phyloP scores from a whole-genome alignment of 2,888 invertebrate species.

The Cheilosia impressa region DNA sequence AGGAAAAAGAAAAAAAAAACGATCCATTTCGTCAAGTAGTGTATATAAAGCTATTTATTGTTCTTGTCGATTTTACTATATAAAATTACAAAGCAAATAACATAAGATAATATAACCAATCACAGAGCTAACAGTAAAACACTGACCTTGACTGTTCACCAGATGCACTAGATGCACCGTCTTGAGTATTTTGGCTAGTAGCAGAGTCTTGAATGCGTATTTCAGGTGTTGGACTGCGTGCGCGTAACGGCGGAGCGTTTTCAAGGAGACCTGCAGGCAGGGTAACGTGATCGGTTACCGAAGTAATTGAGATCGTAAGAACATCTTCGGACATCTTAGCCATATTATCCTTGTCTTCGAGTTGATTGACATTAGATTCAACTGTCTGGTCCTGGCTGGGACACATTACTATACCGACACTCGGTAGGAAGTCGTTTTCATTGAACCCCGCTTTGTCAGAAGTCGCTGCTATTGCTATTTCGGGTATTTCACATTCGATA shows the following conservation, averaged over 20 bases:
- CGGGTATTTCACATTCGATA: constrained; percentile 76
- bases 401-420: constrained; percentile 87
- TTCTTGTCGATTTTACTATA: constrained; percentile 74
- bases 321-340: constrained; percentile 82
- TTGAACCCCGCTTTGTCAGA: constrained; percentile 80
- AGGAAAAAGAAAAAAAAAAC: constrained; percentile 1
- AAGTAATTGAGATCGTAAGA: constrained; percentile 82
- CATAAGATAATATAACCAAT: constrained; percentile 6
- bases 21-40: constrained; percentile 3
- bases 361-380: constrained; percentile 77
- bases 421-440: constrained; percentile 86
- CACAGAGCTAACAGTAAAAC: constrained; percentile 78
- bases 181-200: constrained; percentile 75
- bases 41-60: constrained; percentile 70
- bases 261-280: constrained; percentile 82
- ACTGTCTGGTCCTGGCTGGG: constrained; percentile 78
- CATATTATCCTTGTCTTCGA: constrained; percentile 84
- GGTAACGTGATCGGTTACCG: constrained; percentile 82
- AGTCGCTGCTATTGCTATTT: constrained; percentile 77
- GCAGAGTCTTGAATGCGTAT: constrained; percentile 80
- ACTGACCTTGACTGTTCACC: constrained; percentile 83
- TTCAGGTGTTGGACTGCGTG: constrained; percentile 86
- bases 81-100: constrained; percentile 26
- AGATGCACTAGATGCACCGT: constrained; percentile 83
- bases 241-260: constrained; percentile 81